Percentiles rank a stretch among this genome's conserved stretches.
Evolutionary conservation across 2,888 invertebrate genomes (phyloP).

Genomic region (Mechanitis mazaeus): DNA sequence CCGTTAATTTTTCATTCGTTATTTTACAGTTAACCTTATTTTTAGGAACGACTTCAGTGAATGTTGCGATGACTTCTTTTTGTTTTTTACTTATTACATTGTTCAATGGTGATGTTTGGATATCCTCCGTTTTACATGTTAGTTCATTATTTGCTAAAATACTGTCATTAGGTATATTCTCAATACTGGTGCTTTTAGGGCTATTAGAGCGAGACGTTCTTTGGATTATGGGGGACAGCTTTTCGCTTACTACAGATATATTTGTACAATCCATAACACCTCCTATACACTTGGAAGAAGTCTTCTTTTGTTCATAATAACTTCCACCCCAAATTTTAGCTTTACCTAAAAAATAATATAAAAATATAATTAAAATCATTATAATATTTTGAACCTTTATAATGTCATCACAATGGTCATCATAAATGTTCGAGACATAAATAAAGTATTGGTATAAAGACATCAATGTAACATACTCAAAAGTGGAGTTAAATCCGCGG

Average conservation of each 20-base stretch:
- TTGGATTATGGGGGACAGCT: constrained; percentile 52
- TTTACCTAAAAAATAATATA: constrained; percentile 38
- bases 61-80: background rate
- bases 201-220: constrained; percentile 47
- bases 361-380: background rate
- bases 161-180: constrained; percentile 24
- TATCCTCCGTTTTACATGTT: background rate
- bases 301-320: constrained; percentile 45
- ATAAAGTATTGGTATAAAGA: too few relatives aligned
- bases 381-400: background rate
- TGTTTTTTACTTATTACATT: constrained; percentile 8
- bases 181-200: constrained; percentile 27
- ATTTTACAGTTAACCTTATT: background rate
- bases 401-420: too few relatives aligned
- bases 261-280: constrained; percentile 37
- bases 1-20: constrained; percentile 9
- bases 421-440: background rate
- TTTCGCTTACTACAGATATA: constrained; percentile 40
- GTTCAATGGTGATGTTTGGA: background rate
- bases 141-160: constrained; percentile 35
- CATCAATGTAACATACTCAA: constrained; percentile 2
- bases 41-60: background rate
- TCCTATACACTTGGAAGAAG: constrained; percentile 56
- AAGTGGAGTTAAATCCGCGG: constrained; percentile 14
- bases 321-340: constrained; percentile 30